Evolutionary conservation across 2,797 vertebrate species (phyloP).

Genomic region (Xenentodon cancila): DNA sequence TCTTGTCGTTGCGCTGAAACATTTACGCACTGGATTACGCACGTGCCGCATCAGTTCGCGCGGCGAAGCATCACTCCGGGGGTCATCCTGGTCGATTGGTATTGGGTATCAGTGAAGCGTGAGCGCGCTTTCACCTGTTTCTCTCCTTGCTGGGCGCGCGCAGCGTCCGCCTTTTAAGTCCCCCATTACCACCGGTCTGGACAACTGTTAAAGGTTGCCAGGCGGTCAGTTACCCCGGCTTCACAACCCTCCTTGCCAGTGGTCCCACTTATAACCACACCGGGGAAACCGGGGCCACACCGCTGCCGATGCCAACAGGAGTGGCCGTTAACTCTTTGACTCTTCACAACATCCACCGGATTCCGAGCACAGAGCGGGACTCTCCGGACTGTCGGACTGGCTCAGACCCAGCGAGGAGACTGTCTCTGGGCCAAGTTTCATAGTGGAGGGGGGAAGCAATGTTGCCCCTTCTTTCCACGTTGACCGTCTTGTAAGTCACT

Average conservation of each 20-base stretch:
- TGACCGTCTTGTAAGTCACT: conserved; percentile 86
- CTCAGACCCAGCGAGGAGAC: conserved; percentile 78
- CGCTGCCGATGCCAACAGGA: conserved; percentile 81
- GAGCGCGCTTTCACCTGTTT: conserved; percentile 85
- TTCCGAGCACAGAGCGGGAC: conserved; percentile 71
- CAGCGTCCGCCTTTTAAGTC: conserved; percentile 67
- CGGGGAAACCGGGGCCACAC: conserved; percentile 71
- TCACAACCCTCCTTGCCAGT: conserved; percentile 47
- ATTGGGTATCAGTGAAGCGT: conserved; percentile 59
- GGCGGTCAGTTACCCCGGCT: conserved; percentile 71
- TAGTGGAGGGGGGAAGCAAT: conserved; percentile 86
- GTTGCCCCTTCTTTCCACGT: conserved; percentile 87
- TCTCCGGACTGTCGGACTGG: conserved; percentile 79
- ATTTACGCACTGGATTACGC: conserved; percentile 71
- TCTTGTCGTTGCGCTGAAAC: conserved; percentile 38
- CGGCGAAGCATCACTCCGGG: conserved; percentile 45
- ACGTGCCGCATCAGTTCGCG: conserved; percentile 35
- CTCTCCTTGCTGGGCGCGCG: conserved; percentile 67
- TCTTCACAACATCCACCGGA: conserved; percentile 71
- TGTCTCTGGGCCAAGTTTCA: conserved; percentile 78
- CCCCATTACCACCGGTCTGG: conserved; percentile 67
- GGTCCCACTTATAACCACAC: conserved; percentile 56
- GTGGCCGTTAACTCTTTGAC: conserved; percentile 78
- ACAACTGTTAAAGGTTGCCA: conserved; percentile 79
- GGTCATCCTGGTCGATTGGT: conserved; percentile 59